Conservation (phyloP, 2,888 invertebrate genomes). For the Cheilosia grossa region DNA sequence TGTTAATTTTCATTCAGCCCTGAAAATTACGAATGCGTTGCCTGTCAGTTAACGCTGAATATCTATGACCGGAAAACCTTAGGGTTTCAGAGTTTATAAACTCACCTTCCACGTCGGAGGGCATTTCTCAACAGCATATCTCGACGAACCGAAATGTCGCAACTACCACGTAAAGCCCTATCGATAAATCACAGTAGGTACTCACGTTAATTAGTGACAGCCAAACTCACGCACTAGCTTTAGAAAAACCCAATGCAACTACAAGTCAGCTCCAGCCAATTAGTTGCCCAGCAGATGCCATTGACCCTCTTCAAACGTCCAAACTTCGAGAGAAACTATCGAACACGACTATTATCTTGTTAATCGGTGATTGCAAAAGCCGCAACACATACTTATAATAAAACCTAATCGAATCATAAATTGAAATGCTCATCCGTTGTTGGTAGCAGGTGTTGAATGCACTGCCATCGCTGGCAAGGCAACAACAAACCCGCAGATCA, state of each 20-base stretch:
- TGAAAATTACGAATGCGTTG: too few relatives aligned
- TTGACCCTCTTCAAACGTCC: slow-evolving; percentile 48
- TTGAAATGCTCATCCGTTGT: slow-evolving; percentile 36
- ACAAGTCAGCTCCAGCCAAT: slow-evolving; percentile 37
- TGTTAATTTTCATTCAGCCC: too few relatives aligned
- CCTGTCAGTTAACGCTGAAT: too few relatives aligned
- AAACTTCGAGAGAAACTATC: slow-evolving; percentile 29
- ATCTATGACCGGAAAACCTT: too few relatives aligned
- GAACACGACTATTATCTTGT: not conserved
- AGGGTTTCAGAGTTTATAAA: too few relatives aligned
- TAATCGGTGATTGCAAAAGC: slow-evolving; percentile 32
- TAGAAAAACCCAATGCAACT: slow-evolving; percentile 8
- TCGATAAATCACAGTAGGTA: slow-evolving; percentile 19
- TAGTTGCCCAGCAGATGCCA: slow-evolving; percentile 14
- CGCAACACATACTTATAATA: slow-evolving; percentile 28
- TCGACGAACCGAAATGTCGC: not conserved
- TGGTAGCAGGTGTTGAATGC: slow-evolving; percentile 28
- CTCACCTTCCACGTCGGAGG: too few relatives aligned
- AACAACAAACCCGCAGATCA: slow-evolving; percentile 32
- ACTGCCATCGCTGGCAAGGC: slow-evolving; percentile 7
- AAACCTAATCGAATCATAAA: slow-evolving; percentile 46
- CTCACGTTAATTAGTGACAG: slow-evolving; percentile 32
- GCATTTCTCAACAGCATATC: not conserved
- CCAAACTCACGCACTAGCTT: slow-evolving; percentile 21
- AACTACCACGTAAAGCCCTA: slow-evolving; percentile 2